Evolutionary conservation across 2,888 invertebrate genomes (phyloP).

Genomic region (Metalampra italica): DNA sequence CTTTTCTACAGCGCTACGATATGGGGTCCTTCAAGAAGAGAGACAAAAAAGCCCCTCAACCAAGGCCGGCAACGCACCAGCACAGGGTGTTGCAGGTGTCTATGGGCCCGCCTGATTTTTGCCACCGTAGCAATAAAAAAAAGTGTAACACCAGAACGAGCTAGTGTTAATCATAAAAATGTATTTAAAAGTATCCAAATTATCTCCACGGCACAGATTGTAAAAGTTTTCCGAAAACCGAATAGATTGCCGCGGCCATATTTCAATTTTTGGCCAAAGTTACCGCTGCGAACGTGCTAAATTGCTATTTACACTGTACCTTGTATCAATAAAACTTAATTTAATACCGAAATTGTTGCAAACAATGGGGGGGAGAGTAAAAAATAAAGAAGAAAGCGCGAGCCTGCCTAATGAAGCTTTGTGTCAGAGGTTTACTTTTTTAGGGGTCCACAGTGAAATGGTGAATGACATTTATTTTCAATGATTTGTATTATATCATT

Average conservation of each 20-base stretch:
- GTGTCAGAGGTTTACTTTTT: conserved; percentile 13
- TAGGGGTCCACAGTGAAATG: neutral
- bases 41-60: too few species aligned
- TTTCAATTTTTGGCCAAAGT: neutral
- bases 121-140: too few species aligned
- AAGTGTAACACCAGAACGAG: too few species aligned
- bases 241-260: neutral
- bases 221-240: neutral
- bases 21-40: too few species aligned
- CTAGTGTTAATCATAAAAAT: too few species aligned
- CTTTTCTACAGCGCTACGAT: too few species aligned
- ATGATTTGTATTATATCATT: too few species aligned
- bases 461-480: too few species aligned
- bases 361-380: conserved; percentile 17
- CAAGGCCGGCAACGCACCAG: too few species aligned
- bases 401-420: conserved; percentile 28
- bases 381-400: conserved; percentile 6
- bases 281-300: conserved; percentile 21
- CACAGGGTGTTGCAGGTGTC: too few species aligned
- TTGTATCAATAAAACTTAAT: conserved; percentile 32
- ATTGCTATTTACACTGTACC: conserved; percentile 42
- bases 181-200: too few species aligned
- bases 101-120: too few species aligned
- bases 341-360: conserved; percentile 26
- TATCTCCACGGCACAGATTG: neutral